Evolutionary conservation across 2,113 vertebrate genomes (phyloP).

Genomic region (Odontophorus gujanensis): DNA sequence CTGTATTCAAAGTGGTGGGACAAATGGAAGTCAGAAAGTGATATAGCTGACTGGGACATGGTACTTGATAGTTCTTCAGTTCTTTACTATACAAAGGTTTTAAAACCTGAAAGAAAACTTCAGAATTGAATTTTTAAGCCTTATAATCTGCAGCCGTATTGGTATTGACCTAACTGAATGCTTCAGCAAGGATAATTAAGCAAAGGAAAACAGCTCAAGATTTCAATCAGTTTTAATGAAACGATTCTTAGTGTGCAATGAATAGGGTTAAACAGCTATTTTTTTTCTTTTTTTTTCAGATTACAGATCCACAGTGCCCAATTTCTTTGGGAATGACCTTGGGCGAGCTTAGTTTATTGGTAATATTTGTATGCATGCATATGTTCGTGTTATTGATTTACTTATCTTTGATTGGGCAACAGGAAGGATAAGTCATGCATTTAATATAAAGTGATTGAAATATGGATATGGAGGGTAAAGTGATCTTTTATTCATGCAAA

Average conservation of each 20-base stretch:
- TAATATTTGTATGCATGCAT: constrained; percentile 65
- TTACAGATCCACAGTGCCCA: constrained; percentile 87
- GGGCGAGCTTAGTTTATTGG: constrained; percentile 93
- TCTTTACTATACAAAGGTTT: background rate
- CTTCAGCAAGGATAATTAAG: background rate
- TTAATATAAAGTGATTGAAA: no score
- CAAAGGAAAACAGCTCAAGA: background rate
- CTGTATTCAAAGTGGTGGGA: background rate
- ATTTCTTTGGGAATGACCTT: constrained; percentile 91
- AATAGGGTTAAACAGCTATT: background rate
- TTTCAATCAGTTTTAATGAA: background rate
- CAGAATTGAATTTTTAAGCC: background rate
- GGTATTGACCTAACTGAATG: background rate
- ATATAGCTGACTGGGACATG: background rate
- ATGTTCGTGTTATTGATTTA: background rate
- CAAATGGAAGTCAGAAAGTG: background rate
- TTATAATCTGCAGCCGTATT: background rate
- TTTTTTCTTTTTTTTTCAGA: constrained; percentile 75
- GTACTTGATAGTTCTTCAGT: background rate
- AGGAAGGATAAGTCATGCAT: background rate
- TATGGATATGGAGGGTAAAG: background rate
- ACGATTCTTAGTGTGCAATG: background rate
- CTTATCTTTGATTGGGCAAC: background rate
- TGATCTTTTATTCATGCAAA: background rate
- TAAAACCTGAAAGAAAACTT: background rate